Conservation (phyloP, 2,888 invertebrate species). For the Cephalotes varians region DNA sequence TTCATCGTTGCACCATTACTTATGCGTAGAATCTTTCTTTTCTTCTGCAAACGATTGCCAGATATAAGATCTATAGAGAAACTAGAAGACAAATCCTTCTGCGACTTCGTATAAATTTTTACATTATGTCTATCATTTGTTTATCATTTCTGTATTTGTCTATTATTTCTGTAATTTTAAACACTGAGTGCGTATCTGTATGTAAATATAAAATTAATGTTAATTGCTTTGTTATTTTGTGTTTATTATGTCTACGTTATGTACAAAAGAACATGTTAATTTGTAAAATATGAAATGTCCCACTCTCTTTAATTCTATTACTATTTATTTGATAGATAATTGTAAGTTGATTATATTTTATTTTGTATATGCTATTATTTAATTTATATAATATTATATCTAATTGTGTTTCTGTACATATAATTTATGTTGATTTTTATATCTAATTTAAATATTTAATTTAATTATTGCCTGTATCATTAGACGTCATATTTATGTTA, state of each 20-base stretch:
- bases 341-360: slow-evolving; percentile 1
- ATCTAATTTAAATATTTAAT: slow-evolving; percentile 18
- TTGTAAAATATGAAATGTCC: slow-evolving; percentile 4
- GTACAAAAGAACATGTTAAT: background rate
- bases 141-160: background rate
- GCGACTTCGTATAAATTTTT: background rate
- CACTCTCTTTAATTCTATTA: background rate
- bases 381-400: background rate
- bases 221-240: slow-evolving; percentile 3
- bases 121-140: background rate
- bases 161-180: too few species aligned
- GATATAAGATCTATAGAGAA: background rate
- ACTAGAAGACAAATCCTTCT: background rate
- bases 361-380: background rate
- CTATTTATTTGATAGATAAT: background rate
- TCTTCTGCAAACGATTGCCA: background rate
- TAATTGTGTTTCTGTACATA: background rate
- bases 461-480: background rate
- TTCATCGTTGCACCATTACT: background rate
- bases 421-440: slow-evolving; percentile 1
- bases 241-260: background rate
- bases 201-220: slow-evolving; percentile 3
- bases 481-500: background rate
- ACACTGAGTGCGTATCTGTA: background rate
- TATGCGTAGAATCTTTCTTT: background rate